A percentile compares a stretch with the other conserved stretches of the same genome.
phyloP scores from a whole-genome alignment of 2,888 invertebrate genomes.

The Noctua janthina region DNA sequence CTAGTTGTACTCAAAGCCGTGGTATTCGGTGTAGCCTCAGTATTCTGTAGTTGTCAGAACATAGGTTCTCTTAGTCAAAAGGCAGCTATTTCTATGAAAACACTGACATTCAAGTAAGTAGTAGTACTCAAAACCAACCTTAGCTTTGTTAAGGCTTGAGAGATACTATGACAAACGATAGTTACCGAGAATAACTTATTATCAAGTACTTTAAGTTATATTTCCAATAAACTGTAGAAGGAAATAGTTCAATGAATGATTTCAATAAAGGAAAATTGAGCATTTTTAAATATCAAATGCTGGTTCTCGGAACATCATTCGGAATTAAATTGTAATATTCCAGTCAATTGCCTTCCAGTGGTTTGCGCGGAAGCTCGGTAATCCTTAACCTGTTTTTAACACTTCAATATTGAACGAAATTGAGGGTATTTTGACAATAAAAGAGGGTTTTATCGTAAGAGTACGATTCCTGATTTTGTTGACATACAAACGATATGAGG shows the following conservation, averaged over 20 bases:
- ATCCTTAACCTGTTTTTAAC: constrained; percentile 52
- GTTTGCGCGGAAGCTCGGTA: constrained; percentile 34
- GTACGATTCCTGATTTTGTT: constrained; percentile 12
- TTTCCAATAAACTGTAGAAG: neutral
- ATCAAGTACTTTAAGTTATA: neutral
- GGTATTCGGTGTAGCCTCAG: neutral
- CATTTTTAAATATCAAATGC: constrained; percentile 13
- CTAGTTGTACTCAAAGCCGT: neutral
- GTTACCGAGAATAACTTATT: neutral
- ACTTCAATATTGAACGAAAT: constrained; percentile 33
- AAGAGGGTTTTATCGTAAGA: constrained; percentile 12
- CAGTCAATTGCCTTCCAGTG: constrained; percentile 41
- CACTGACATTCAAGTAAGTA: neutral
- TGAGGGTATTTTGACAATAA: constrained; percentile 34
- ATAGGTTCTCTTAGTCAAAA: neutral
- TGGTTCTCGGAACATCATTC: constrained; percentile 36
- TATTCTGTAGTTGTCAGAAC: neutral
- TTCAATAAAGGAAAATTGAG: constrained; percentile 17
- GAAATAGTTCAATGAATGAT: constrained; percentile 10
- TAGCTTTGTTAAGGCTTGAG: neutral
- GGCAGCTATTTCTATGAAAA: neutral
- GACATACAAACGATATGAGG: neutral
- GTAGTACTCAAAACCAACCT: neutral
- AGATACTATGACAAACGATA: neutral
- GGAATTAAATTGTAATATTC: constrained; percentile 45